Percentiles rank a stretch among this genome's conserved stretches.
phyloP scores from a whole-genome alignment of 2,113 vertebrate genomes.

The Eulemur rufifrons region DNA sequence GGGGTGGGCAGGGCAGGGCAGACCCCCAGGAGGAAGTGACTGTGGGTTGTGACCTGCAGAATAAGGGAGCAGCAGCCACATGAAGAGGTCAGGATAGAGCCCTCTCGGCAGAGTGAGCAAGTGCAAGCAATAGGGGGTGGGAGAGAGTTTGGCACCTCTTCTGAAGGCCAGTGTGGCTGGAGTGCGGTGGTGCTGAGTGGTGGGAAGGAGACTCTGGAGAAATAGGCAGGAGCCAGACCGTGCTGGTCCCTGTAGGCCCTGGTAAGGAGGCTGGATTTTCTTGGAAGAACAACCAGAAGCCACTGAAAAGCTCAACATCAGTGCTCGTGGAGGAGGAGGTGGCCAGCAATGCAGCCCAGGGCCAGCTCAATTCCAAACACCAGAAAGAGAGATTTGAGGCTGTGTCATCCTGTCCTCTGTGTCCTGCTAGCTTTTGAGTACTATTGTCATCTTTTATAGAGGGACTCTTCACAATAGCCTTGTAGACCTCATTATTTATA shows the following conservation, averaged over 20 bases:
- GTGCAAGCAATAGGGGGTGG: background rate
- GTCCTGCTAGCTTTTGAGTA: background rate
- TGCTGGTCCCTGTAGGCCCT: background rate
- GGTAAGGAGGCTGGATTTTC: background rate
- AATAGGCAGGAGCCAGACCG: rapidly evolving
- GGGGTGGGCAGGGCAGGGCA: background rate
- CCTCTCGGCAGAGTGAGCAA: background rate
- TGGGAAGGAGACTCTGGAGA: background rate
- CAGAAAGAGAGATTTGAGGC: background rate
- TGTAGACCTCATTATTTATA: background rate
- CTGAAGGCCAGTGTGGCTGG: background rate
- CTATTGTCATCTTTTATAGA: background rate
- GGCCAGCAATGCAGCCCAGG: rapidly evolving
- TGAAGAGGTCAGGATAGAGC: background rate
- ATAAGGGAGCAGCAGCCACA: background rate
- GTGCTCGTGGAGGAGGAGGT: no score
- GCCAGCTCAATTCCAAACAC: background rate
- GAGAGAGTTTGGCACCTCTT: background rate
- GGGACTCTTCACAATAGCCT: background rate
- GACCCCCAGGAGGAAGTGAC: background rate
- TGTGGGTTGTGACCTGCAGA: background rate
- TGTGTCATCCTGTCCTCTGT: background rate
- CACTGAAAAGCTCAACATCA: background rate
- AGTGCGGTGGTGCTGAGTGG: background rate
- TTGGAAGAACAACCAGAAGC: background rate